Conservation (phyloP, 2,797 vertebrate genomes). For the Mus caroli region DNA sequence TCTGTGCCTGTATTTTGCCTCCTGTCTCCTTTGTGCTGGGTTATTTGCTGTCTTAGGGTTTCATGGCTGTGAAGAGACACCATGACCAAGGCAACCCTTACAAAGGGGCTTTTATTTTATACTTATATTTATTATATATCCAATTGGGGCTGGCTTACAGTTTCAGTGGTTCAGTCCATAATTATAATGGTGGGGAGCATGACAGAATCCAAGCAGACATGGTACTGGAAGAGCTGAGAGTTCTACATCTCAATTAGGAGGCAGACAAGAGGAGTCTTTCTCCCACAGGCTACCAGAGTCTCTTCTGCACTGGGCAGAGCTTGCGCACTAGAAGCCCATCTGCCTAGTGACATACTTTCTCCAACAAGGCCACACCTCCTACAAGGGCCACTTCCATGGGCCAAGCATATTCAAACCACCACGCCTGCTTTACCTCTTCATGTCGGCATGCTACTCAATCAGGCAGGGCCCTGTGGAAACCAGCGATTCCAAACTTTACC, state of each 20-base stretch:
- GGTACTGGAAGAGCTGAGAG: neutral
- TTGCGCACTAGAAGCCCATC: neutral
- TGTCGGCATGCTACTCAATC: neutral
- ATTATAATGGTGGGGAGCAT: neutral
- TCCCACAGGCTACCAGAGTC: neutral
- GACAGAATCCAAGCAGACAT: neutral
- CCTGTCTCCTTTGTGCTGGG: neutral
- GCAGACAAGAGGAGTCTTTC: neutral
- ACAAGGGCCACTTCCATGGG: neutral
- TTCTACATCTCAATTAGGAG: neutral
- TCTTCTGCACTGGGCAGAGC: neutral
- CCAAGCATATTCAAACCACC: neutral
- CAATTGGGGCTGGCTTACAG: neutral
- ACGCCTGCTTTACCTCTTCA: neutral
- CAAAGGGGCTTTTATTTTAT: neutral
- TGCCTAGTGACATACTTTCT: neutral
- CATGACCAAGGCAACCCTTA: neutral
- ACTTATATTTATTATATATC: neutral
- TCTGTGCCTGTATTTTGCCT: neutral
- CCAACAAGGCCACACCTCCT: neutral
- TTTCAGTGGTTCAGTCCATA: neutral
- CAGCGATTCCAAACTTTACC: neutral
- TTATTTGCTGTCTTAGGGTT: neutral
- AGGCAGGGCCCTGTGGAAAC: neutral
- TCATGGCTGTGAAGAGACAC: neutral